A percentile compares a stretch with the other conserved stretches of the same genome.
phyloP scores from a whole-genome alignment of 2,888 invertebrate genomes.

The Dasysyrphus albostriatus region DNA sequence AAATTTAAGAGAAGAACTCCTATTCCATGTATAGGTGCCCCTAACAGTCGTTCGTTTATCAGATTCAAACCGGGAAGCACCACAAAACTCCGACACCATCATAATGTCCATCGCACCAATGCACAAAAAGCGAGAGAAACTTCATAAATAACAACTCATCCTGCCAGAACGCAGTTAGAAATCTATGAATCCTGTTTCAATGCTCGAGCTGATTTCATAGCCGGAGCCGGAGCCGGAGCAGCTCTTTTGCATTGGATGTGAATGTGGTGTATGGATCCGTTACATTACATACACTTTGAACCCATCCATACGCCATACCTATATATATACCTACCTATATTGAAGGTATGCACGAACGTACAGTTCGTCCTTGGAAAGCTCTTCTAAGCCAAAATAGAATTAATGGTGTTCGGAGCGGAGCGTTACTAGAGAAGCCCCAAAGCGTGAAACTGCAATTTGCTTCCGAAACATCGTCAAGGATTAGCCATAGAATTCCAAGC shows the following conservation, averaged over 20 bases:
- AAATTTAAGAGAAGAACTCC: constrained; percentile 27
- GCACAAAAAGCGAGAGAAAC: constrained; percentile 46
- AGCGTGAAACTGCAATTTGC: constrained; percentile 68
- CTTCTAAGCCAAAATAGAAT: constrained; percentile 43
- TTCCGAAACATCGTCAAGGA: constrained; percentile 50
- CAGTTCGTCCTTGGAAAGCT: constrained; percentile 18
- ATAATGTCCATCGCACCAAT: constrained; percentile 54
- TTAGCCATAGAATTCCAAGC: constrained; percentile 31
- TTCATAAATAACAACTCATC: constrained; percentile 68
- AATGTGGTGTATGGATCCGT: constrained; percentile 29
- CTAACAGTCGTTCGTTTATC: constrained; percentile 42
- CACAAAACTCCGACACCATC: constrained; percentile 50
- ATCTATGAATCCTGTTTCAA: constrained; percentile 42
- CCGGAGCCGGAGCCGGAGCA: background rate
- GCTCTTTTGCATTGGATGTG: constrained; percentile 42
- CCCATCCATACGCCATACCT: background rate
- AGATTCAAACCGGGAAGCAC: constrained; percentile 39
- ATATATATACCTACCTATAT: background rate
- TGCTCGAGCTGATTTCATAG: background rate
- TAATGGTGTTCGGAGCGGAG: constrained; percentile 47
- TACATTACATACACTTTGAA: constrained; percentile 16
- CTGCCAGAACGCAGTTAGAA: constrained; percentile 32
- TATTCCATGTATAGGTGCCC: constrained; percentile 32
- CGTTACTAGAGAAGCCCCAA: constrained; percentile 47
- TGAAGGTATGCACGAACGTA: background rate